Conservation (phyloP, 2,797 vertebrate genomes). For the Rhyacichthys aspro region DNA sequence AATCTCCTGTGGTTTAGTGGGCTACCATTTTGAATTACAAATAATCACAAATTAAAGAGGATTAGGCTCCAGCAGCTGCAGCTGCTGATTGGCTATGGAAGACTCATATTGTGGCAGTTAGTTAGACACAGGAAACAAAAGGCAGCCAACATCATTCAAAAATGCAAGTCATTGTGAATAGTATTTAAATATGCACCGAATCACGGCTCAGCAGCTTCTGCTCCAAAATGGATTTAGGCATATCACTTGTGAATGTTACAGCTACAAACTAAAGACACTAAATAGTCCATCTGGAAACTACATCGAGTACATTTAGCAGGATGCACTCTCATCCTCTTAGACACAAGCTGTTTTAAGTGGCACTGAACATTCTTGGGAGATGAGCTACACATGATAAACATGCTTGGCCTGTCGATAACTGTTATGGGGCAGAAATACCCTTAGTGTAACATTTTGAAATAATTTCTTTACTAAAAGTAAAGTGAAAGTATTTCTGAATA, state of each 20-base stretch:
- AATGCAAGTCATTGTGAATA: slow-evolving; percentile 58
- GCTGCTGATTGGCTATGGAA: slow-evolving; percentile 57
- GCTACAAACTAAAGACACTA: slow-evolving; percentile 33
- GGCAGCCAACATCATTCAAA: slow-evolving; percentile 53
- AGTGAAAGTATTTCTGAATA: too few relatives aligned
- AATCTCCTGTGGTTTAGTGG: slow-evolving; percentile 58
- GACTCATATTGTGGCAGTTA: slow-evolving; percentile 64
- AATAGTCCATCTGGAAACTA: slow-evolving; percentile 32
- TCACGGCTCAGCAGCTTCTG: slow-evolving; percentile 51
- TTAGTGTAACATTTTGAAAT: too few relatives aligned
- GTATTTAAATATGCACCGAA: slow-evolving; percentile 56
- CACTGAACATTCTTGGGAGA: too few relatives aligned
- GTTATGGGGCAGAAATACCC: too few relatives aligned
- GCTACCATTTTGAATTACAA: slow-evolving; percentile 70
- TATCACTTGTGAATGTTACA: slow-evolving; percentile 23
- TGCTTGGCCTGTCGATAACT: not conserved
- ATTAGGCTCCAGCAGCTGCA: slow-evolving; percentile 66
- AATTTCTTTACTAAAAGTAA: too few relatives aligned
- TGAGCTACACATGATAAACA: too few relatives aligned
- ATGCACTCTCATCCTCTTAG: not conserved
- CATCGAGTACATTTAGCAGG: slow-evolving; percentile 5
- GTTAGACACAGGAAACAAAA: slow-evolving; percentile 68
- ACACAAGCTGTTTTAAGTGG: slow-evolving; percentile 7
- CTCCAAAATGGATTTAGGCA: slow-evolving; percentile 48
- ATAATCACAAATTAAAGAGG: slow-evolving; percentile 73